Percentiles rank a stretch among this genome's conserved stretches.
Evolutionary conservation across 2,797 vertebrate genomes (phyloP).

Genomic region (Sebastes diploproa): DNA sequence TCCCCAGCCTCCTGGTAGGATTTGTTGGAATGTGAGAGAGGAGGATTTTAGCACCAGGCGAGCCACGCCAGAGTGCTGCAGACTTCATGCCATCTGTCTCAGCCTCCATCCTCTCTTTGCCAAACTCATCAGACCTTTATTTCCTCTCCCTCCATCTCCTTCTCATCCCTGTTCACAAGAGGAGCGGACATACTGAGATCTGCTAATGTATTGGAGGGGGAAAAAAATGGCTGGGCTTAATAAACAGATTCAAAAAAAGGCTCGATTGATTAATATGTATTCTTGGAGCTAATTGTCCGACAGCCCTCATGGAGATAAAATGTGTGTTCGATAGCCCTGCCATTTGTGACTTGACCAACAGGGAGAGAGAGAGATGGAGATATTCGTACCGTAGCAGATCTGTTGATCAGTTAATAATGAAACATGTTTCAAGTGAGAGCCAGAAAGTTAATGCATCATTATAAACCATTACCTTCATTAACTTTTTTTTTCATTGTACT

Average conservation of each 20-base stretch:
- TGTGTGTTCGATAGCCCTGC: conserved; percentile 76
- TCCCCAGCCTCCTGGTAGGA: conserved; percentile 87
- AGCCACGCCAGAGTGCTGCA: conserved; percentile 86
- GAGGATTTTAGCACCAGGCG: conserved; percentile 88
- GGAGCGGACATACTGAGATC: conserved; percentile 83
- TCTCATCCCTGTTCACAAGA: conserved; percentile 86
- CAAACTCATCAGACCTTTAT: conserved; percentile 87
- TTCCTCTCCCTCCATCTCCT: conserved; percentile 77
- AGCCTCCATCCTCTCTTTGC: conserved; percentile 83
- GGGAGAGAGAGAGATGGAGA: conserved; percentile 53
- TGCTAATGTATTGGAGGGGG: conserved; percentile 76
- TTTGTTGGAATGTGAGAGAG: conserved; percentile 89
- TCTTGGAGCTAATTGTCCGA: conserved; percentile 77
- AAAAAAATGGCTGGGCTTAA: conserved; percentile 60
- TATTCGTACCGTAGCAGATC: conserved; percentile 56
- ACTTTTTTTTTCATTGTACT: not conserved
- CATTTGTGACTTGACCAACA: conserved; percentile 82
- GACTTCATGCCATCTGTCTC: conserved; percentile 90
- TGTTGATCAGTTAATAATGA: conserved; percentile 61
- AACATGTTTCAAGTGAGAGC: conserved; percentile 57
- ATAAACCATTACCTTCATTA: conserved; percentile 20
- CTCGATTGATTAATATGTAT: conserved; percentile 80
- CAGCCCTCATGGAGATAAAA: conserved; percentile 78
- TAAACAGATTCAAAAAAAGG: conserved; percentile 68
- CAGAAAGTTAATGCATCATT: conserved; percentile 60